A percentile compares a stretch with the other conserved stretches of the same genome.
Evolutionary conservation across 2,797 vertebrate species (phyloP).

Genomic region (Australoheros facetus): DNA sequence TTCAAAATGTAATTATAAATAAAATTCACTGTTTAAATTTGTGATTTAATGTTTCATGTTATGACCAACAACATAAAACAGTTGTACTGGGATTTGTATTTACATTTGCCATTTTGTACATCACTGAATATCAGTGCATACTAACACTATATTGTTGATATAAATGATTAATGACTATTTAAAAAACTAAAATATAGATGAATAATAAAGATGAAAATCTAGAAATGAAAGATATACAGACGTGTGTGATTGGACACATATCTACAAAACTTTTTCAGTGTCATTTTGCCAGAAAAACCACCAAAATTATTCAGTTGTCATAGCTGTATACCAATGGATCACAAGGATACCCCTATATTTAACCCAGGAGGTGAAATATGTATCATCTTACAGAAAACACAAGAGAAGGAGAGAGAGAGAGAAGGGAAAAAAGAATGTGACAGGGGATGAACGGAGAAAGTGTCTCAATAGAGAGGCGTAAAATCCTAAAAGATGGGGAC

Average conservation of each 20-base stretch:
- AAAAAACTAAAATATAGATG: not conserved
- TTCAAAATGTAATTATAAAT: not conserved
- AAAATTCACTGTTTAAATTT: not conserved
- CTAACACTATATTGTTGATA: too few species aligned
- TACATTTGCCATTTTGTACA: not conserved
- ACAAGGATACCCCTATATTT: not conserved
- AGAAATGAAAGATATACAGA: not conserved
- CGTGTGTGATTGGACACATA: not conserved
- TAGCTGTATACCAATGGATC: not conserved
- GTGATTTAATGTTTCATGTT: not conserved
- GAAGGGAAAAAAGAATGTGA: not conserved
- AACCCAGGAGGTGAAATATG: slow-evolving; percentile 17
- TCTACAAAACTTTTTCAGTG: not conserved
- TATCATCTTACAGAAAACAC: slow-evolving; percentile 9
- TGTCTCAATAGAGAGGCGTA: slow-evolving; percentile 23
- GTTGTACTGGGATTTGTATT: not conserved
- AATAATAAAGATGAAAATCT: not conserved
- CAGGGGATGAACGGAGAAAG: slow-evolving; percentile 4
- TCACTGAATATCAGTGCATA: too few species aligned
- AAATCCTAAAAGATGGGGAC: slow-evolving; percentile 28
- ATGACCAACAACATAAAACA: not conserved
- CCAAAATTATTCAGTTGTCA: not conserved
- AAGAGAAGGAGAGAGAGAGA: slow-evolving; percentile 6
- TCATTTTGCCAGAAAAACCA: not conserved
- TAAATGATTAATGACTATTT: too few species aligned